Base-by-base conservation (phyloP, 1,140 invertebrate species). In the Pseudomyrmex flavicornis region DNA sequence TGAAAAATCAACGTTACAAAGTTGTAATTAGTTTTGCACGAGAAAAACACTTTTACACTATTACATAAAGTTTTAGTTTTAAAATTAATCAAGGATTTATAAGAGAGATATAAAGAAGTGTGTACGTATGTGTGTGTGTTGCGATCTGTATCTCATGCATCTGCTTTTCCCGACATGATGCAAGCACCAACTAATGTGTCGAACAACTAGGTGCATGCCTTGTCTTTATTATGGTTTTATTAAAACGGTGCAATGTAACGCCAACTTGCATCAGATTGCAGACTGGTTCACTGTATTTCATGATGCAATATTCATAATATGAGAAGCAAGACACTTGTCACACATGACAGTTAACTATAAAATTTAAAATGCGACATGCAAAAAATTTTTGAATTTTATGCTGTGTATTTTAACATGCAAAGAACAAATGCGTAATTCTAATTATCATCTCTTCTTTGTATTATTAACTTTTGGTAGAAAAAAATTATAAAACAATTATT, bases 181-280 rank as follows among this genome's bases (percentile, higher is more conserved):
- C 59, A 74, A 62, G 10, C 20, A 63, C 12, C 17, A 26, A 63
- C 46, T 63, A 52, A 59, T 35, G 35, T 35, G 35, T 35, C 35
- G 35, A 35, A 5, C 35, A 35, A 35, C 35, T 35, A 35, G 35
- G 35, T 35, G 35, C 35, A 35, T 35, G 35, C 35, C 35, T 35
- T 35, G 35, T 35, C 35, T 35, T 35, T 35, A 35, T 35, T 35
- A 5, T 35, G 0, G 35, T 35, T 35, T 35, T 35, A 35, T 35
- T 35, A 35, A n/a, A 61, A 44, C 22, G 5, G 7, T 20, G 74
- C 74, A 77, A 77, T 17, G 54, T 20, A 26, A 77, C 9, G 10
- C 13, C 44, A 56, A 1, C 54, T 77, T 77, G 74, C 74, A 48
- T 77, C 74, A 77, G 74, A 77, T 77, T 48, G 2, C 65, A 20